Conservation (phyloP, 2,888 invertebrate species). For the Listrodromus nycthemerus region DNA sequence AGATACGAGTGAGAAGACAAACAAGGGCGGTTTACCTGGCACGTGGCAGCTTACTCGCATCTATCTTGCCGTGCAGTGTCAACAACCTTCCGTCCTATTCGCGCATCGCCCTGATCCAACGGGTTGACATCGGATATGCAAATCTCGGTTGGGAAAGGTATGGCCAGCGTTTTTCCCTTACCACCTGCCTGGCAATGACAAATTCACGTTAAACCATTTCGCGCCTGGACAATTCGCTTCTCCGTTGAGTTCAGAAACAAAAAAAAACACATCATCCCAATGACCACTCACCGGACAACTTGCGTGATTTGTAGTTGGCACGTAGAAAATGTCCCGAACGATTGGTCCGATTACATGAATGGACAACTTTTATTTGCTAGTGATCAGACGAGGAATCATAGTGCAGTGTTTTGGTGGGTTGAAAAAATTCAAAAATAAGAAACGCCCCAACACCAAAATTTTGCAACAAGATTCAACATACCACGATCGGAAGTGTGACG, state of each 20-base stretch:
- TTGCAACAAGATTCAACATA: not conserved
- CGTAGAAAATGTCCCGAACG: not conserved
- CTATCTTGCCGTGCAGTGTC: conserved; percentile 38
- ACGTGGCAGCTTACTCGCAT: conserved; percentile 5
- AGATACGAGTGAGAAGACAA: conserved; percentile 30
- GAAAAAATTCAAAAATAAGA: not conserved
- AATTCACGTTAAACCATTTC: conserved; percentile 65
- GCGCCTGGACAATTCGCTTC: not conserved
- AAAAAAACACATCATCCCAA: not conserved
- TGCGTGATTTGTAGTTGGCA: not conserved
- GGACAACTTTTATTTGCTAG: not conserved
- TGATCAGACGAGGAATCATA: not conserved
- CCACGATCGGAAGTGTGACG: not conserved
- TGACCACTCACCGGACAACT: not conserved
- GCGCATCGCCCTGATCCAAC: conserved; percentile 68
- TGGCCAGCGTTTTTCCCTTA: conserved; percentile 46
- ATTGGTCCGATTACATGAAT: not conserved
- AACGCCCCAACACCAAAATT: not conserved
- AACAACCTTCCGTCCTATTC: conserved; percentile 68
- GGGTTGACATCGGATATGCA: conserved; percentile 80
- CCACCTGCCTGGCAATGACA: conserved; percentile 58
- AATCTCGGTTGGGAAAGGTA: conserved; percentile 72
- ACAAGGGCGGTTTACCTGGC: conserved; percentile 70
- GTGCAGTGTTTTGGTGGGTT: not conserved
- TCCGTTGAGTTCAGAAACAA: not conserved